These are phyloP conservation scores for Cyanoderma ruficeps DNA, from an alignment of 2,113 vertebrate species.

Conservation along the genomic window DNA sequence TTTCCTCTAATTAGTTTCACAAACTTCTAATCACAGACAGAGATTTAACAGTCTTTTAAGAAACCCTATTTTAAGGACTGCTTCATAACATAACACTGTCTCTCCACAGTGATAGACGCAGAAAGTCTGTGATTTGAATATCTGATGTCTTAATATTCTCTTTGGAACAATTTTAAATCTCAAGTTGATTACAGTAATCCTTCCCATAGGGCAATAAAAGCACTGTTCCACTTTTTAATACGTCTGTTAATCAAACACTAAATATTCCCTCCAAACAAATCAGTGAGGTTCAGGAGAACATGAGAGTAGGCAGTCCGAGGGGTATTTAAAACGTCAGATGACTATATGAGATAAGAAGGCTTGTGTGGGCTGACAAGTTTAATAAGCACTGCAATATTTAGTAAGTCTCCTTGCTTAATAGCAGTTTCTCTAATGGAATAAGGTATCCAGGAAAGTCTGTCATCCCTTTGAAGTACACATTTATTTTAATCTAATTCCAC, in stretches of 20 bases:
- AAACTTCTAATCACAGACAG: background rate
- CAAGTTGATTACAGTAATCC: background rate
- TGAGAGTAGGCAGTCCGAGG: background rate
- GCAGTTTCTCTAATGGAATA: background rate
- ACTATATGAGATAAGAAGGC: background rate
- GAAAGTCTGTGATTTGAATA: background rate
- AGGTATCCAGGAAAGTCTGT: background rate
- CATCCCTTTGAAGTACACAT: background rate
- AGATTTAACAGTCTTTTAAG: background rate
- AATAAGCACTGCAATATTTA: conserved; percentile 23
- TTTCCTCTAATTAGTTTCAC: background rate
- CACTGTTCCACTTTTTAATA: background rate
- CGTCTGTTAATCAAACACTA: background rate
- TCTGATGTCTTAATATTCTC: background rate
- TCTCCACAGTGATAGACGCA: background rate
- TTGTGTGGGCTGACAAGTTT: conserved; percentile 15
- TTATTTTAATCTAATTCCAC: background rate
- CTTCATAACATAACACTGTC: background rate
- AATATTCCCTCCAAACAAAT: background rate
- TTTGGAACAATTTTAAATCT: background rate
- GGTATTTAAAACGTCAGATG: conserved; percentile 25
- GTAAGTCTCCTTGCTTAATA: background rate
- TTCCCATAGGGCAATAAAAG: background rate
- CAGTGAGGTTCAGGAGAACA: background rate
- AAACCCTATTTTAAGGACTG: background rate